Evolutionary conservation across 2,113 vertebrate species (phyloP), one percentile per base, ranked within the genome.

Genomic region (Phrynosoma platyrhinos): DNA sequence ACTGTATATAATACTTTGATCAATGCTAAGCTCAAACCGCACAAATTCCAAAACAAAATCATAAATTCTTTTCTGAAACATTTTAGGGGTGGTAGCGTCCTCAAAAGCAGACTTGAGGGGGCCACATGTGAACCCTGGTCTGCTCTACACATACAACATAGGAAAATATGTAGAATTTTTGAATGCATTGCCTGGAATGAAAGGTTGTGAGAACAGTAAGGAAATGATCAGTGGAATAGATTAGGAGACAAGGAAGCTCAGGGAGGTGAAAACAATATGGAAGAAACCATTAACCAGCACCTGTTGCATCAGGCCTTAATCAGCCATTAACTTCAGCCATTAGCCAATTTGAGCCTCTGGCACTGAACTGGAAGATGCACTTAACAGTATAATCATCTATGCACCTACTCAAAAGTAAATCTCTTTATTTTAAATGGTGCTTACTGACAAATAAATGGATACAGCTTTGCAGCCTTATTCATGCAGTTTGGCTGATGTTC

Each of bases 1-100:
- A 58, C 55, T 58, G 14, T 58, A 58, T 58, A 16, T 16, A 58
- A 58, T 18, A 9, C 0, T 0, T 13, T 83, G 66, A 52, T 0
- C 0, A 6, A 0, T 75, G 9, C 14, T 16, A 64, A 55, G 0
- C 58, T 27, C 68, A 20, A 1, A 23, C 1, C 27, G 62, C 10
- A 16, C 10, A 5, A 6, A 0, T n/a, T 32, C 55, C 0, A 1
- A 9, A 71, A 14, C 0, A 0, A 3, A 47, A 36, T 62, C 16
- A 62, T 4, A 62, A 62, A 62, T 18, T 62, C 58, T 14, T 62
- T 62, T 62, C 14, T 62, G 13, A 62, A 62, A 62, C 58, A 62
- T 14, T 62, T 62, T 18, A 16, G 18, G 58, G 58, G 10, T 58
- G 42, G 42, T 47, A 47, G 4, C 0, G 42, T 47, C 42, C 14